These are phyloP conservation scores for Xenops minutus DNA, from an alignment of 2,797 vertebrate genomes.

Conservation along the genomic window DNA sequence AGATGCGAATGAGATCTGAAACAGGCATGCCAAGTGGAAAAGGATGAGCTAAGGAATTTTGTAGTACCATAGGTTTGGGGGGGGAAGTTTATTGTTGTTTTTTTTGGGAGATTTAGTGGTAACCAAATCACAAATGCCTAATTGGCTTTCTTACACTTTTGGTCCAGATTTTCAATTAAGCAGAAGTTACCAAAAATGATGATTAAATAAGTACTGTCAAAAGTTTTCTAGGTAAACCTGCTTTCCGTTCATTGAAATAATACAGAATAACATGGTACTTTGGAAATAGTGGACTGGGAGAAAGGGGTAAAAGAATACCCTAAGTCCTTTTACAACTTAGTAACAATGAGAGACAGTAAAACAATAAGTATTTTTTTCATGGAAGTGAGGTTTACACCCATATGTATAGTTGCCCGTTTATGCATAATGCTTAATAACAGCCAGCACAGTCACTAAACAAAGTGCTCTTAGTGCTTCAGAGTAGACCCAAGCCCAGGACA, in stretches of 20 bases:
- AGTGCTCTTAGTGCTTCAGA: not conserved
- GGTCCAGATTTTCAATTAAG: not conserved
- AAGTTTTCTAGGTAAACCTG: not conserved
- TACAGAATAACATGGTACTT: not conserved
- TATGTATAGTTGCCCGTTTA: not conserved
- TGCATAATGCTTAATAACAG: not conserved
- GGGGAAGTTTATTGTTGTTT: not conserved
- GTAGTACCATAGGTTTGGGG: not conserved
- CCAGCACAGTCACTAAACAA: not conserved
- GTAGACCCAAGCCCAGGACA: not conserved
- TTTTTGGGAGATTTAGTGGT: not conserved
- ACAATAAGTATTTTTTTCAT: not conserved
- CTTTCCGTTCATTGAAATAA: not conserved
- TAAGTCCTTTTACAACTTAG: not conserved
- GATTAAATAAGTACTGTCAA: not conserved
- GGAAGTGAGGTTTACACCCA: not conserved
- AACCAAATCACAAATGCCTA: not conserved
- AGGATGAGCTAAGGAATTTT: not conserved
- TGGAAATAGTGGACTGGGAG: not conserved
- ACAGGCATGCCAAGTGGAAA: not conserved
- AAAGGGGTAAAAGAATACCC: not conserved
- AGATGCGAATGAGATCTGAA: not conserved
- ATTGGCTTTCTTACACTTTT: conserved; percentile 5
- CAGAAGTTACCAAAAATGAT: not conserved
- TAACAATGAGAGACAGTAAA: not conserved